Percentiles rank a stretch among this genome's conserved stretches.
Evolutionary conservation across 2,888 invertebrate genomes (phyloP).

Genomic region (Neocrepidodera transversa): DNA sequence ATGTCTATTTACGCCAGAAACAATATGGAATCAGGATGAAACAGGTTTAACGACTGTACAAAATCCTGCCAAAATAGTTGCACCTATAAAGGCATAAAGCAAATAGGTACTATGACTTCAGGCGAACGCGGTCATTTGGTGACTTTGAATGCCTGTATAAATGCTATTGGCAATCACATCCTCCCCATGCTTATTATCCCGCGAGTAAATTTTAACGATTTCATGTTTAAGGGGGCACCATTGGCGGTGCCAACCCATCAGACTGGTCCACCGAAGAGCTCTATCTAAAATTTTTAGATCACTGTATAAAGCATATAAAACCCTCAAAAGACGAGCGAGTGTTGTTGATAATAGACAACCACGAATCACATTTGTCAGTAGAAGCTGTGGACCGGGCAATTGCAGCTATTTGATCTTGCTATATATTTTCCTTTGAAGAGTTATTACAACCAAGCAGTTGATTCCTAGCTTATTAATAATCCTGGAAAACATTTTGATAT

Average conservation of each 20-base stretch:
- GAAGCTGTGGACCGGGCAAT: no score
- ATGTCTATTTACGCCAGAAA: constrained; percentile 27
- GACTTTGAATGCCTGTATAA: constrained; percentile 29
- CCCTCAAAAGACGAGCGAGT: no score
- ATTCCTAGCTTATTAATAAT: neutral
- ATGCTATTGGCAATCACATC: constrained; percentile 18
- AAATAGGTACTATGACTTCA: constrained; percentile 46
- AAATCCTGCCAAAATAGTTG: constrained; percentile 45
- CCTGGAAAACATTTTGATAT: no score
- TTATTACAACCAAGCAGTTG: no score
- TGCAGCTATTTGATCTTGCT: no score
- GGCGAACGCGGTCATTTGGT: constrained; percentile 43
- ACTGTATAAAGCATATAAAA: no score
- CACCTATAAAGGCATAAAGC: constrained; percentile 44
- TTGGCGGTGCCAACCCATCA: constrained; percentile 34
- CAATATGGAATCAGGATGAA: constrained; percentile 50
- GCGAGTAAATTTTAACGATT: no score
- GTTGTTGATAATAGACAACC: no score
- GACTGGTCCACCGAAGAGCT: constrained; percentile 23
- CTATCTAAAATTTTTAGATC: no score
- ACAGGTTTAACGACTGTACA: constrained; percentile 48
- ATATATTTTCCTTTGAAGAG: no score
- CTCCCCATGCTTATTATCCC: constrained; percentile 17
- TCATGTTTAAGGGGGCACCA: constrained; percentile 44
- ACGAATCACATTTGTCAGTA: no score